These are phyloP conservation scores for Gnathonemus echidnorhynchus DNA, from an alignment of 2,113 vertebrate species.

Conservation along the genomic window DNA sequence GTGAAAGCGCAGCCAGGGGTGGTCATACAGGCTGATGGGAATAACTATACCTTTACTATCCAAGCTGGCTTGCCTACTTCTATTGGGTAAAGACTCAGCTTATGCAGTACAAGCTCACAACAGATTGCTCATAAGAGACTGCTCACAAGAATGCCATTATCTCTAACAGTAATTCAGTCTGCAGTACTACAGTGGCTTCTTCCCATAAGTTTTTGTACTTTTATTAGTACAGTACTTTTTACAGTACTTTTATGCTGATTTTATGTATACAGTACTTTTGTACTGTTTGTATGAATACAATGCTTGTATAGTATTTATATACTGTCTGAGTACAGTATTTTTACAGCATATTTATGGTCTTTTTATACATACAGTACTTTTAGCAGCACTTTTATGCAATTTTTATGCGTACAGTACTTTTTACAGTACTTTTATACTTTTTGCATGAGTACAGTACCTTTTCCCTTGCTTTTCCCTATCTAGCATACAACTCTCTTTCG, in stretches of 20 bases:
- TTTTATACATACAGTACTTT: not conserved
- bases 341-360: not conserved
- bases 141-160: not conserved
- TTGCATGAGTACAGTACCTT: not conserved
- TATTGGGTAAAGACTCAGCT: not conserved
- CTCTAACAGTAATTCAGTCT: not conserved
- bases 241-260: not conserved
- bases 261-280: not conserved
- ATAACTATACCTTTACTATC: not conserved
- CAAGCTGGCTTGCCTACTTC: not conserved
- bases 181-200: not conserved
- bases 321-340: not conserved
- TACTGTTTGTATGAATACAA: not conserved
- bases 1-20: not conserved
- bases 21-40: not conserved
- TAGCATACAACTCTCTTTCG: not conserved
- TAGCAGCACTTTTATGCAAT: not conserved
- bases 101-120: not conserved
- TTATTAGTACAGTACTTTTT: not conserved
- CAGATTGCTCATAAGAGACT: not conserved
- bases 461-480: not conserved
- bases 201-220: not conserved
- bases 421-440: not conserved
- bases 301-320: too few relatives aligned
- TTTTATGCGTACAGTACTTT: not conserved